Evolutionary conservation across 2,113 vertebrate genomes (phyloP), one percentile per base, ranked within the genome.

Genomic region (Isurus oxyrinchus): DNA sequence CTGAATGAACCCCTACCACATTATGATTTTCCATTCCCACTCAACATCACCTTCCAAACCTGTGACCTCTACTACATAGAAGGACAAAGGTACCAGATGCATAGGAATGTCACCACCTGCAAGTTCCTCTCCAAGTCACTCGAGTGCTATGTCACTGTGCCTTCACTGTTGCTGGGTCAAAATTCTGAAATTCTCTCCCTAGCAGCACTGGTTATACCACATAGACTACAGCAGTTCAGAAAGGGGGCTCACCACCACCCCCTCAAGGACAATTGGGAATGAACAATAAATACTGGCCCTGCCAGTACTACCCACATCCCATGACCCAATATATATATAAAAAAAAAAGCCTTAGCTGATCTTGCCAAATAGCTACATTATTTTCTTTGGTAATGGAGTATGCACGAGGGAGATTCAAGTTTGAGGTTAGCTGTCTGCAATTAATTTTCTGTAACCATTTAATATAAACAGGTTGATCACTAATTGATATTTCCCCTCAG

Each of bases 351-450:
- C 27, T 72, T 72, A 7, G 21, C 49, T 53, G 19, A n/a, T 59
- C 27, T 93, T 14, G 31, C n/a, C 27, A 93, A 91, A n/a, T 59
- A 59, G 35, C 13, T 93, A 59, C 13, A 14, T 63, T 63, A 19
- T 21, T 93, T 61, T 16, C 35, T 93, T 6, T 21, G 49, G 14
- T 63, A 5, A 63, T 93, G 31, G 88, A 91, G 23, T 88, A 88
- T 57, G n/a, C 35, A 61, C 63, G 57, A 91, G 59, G 19, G 59
- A 40, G 59, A 25, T 63, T 63, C 5, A 63, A 40, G 35, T 40
- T 94, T 94, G 59, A 63, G 59, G 55, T n/a, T 19, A 63, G n/a
- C 59, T 94, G 59, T 94, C 90, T 93, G 55, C 35, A 90, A 90
- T 90, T 76, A 91, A 11, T 91, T 91, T 91, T 91, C 55, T 91